phyloP scores from a whole-genome alignment of 2,797 vertebrate genomes.

The Lacerta viridis region DNA sequence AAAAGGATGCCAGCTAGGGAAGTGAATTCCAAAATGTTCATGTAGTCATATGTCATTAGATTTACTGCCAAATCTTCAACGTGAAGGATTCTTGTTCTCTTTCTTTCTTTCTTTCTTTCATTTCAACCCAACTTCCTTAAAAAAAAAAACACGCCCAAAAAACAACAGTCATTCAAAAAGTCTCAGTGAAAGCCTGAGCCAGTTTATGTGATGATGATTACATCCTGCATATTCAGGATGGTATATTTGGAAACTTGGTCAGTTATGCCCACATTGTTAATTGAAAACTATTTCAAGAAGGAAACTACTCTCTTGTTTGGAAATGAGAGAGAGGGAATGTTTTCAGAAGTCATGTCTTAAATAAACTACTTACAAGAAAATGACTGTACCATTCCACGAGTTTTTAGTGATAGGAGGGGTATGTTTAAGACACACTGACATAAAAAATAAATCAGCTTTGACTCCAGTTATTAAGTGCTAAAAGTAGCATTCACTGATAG shows the following conservation, averaged over 20 bases:
- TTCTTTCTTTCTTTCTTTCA: slow-evolving; percentile 18
- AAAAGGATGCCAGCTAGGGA: slow-evolving; percentile 45
- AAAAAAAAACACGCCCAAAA: not conserved
- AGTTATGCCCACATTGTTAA: slow-evolving; percentile 55
- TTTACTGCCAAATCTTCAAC: slow-evolving; percentile 46
- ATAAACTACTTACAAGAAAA: slow-evolving; percentile 73
- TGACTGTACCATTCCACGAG: slow-evolving; percentile 43
- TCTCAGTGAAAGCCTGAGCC: not conserved
- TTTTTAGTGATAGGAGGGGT: slow-evolving; percentile 69
- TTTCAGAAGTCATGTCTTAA: slow-evolving; percentile 71
- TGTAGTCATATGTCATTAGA: slow-evolving; percentile 50
- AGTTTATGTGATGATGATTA: not conserved
- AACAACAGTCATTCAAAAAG: not conserved
- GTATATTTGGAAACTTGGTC: slow-evolving; percentile 66
- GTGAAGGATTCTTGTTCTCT: not conserved
- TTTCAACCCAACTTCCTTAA: not conserved
- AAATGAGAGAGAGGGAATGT: slow-evolving; percentile 46
- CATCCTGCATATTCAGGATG: not conserved
- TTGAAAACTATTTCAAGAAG: slow-evolving; percentile 57
- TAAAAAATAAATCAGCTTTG: slow-evolving; percentile 79
- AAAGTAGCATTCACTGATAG: slow-evolving; percentile 73
- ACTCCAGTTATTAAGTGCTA: slow-evolving; percentile 78
- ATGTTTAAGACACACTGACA: slow-evolving; percentile 73
- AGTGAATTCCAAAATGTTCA: slow-evolving; percentile 59
- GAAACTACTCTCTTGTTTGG: slow-evolving; percentile 52